A percentile compares a stretch with the other conserved stretches of the same genome.
Conservation (phyloP, 2,888 invertebrate genomes). For the Willowsia nigromaculata region DNA sequence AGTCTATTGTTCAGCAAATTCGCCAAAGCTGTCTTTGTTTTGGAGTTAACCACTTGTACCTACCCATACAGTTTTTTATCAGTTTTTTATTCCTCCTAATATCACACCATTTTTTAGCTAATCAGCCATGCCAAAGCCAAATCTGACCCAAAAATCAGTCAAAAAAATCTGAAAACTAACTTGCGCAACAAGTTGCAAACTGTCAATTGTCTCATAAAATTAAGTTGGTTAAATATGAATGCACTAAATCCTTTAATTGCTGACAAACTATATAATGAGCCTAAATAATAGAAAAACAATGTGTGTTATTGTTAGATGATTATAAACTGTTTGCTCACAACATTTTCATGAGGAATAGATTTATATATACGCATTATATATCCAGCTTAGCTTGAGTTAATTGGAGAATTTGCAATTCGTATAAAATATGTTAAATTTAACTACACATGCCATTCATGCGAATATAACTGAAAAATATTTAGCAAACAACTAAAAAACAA, state of each 20-base stretch:
- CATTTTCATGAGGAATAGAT: too few species aligned
- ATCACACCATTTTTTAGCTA: not conserved
- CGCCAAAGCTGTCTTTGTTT: slow-evolving; percentile 96
- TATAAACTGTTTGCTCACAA: not conserved
- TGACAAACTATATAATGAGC: not conserved
- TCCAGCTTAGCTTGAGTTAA: not conserved
- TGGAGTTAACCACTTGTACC: slow-evolving; percentile 86
- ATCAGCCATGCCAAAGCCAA: not conserved
- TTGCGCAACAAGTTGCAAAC: not conserved
- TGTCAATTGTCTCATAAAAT: not conserved
- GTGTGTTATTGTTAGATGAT: not conserved
- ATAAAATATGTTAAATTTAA: not conserved
- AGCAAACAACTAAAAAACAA: not conserved
- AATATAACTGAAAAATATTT: not conserved
- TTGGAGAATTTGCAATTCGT: not conserved
- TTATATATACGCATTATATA: not conserved
- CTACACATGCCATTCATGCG: not conserved
- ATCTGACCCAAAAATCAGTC: not conserved
- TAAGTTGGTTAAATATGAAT: not conserved
- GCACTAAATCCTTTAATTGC: not conserved
- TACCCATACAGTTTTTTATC: slow-evolving; percentile 59
- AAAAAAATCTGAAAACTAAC: not conserved
- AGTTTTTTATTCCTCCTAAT: slow-evolving; percentile 35
- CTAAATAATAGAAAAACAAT: not conserved
- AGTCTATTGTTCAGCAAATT: slow-evolving; percentile 94